These are phyloP conservation scores for Coturnix japonica DNA, from an alignment of 2,113 vertebrate species.

Conservation along the genomic window DNA sequence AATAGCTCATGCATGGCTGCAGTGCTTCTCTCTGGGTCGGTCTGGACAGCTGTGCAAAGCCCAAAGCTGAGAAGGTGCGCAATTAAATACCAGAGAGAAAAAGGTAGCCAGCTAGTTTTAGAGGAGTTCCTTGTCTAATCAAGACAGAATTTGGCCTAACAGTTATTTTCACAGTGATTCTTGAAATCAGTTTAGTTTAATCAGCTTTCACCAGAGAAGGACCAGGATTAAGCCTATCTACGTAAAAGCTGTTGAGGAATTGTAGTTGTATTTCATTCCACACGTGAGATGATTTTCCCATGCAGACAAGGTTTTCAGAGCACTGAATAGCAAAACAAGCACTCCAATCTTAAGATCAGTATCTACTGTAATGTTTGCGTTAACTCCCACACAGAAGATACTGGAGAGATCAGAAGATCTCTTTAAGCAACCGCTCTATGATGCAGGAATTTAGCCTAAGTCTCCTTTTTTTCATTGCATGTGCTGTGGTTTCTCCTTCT, in stretches of 20 bases:
- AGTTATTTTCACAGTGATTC: not conserved
- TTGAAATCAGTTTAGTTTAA: not conserved
- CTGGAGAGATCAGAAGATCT: not conserved
- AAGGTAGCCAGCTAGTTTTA: not conserved
- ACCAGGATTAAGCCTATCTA: not conserved
- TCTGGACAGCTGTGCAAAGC: not conserved
- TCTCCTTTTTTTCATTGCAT: not conserved
- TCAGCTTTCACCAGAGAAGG: not conserved
- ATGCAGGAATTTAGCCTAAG: not conserved
- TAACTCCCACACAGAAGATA: not conserved
- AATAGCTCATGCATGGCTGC: not conserved
- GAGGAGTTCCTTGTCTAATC: not conserved
- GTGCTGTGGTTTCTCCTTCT: not conserved
- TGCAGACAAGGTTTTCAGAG: not conserved
- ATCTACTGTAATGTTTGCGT: not conserved
- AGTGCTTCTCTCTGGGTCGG: not conserved
- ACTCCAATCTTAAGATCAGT: not conserved
- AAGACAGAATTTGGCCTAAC: not conserved
- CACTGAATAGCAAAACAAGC: not conserved
- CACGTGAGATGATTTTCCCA: not conserved
- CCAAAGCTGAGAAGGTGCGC: not conserved
- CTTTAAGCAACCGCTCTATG: accelerated
- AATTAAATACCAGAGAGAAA: not conserved
- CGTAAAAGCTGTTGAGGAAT: not conserved
- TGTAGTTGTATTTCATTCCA: not conserved